Evolutionary conservation across 2,113 vertebrate species (phyloP).

Genomic region (Oostethus manadensis): DNA sequence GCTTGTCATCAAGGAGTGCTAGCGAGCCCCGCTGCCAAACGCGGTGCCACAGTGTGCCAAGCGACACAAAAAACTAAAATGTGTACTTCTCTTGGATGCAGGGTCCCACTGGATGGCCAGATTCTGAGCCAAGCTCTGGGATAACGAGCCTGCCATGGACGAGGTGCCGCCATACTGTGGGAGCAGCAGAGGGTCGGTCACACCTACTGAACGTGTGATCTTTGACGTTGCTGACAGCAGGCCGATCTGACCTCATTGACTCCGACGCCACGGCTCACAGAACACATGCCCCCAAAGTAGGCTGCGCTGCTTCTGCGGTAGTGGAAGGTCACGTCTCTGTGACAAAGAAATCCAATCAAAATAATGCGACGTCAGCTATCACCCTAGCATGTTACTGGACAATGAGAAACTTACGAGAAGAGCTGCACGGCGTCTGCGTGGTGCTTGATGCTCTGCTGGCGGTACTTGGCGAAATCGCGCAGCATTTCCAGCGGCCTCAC

Average conservation of each 20-base stretch:
- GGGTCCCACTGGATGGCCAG: conserved; percentile 97
- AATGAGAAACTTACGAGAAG: conserved; percentile 79
- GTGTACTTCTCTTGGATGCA: conserved; percentile 85
- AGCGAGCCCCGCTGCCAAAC: too few species aligned
- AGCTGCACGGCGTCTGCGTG: conserved; percentile 90
- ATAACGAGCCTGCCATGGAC: conserved; percentile 83
- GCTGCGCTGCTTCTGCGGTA: conserved; percentile 89
- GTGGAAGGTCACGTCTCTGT: conserved; percentile 91
- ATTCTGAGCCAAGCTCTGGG: conserved; percentile 94
- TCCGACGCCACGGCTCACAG: conserved; percentile 85
- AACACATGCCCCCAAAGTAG: conserved; percentile 93
- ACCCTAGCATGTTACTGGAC: not conserved
- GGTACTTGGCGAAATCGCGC: conserved; percentile 89
- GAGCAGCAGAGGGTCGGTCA: conserved; percentile 31
- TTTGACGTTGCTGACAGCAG: not conserved
- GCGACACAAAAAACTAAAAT: not conserved
- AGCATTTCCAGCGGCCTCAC: conserved; percentile 88
- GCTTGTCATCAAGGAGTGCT: too few species aligned
- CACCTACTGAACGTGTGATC: conserved; percentile 1
- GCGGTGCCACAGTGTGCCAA: not conserved
- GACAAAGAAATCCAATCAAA: not conserved
- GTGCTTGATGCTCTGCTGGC: conserved; percentile 87
- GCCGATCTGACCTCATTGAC: conserved; percentile 89
- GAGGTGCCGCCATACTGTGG: conserved; percentile 83
- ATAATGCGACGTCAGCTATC: not conserved